Evolutionary conservation across 2,113 vertebrate species (phyloP), one percentile per base, ranked within the genome.

Genomic region (Colius striatus): DNA sequence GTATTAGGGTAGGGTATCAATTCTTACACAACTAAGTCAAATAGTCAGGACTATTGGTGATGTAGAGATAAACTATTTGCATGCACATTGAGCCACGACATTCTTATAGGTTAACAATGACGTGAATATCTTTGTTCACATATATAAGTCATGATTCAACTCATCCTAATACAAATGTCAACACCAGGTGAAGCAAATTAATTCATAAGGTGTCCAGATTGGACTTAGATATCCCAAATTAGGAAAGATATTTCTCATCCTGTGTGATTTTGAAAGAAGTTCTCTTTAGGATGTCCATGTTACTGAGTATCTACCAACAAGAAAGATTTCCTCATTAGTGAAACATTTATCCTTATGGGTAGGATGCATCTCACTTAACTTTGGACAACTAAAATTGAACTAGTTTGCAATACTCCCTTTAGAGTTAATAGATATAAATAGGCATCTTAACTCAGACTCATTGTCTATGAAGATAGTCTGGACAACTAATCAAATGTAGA

Each of bases 401-500:
- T 58, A 65, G 50, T 83, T 91, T 87, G n/a, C 62, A 58, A 53
- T 41, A 70, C 54, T 93, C 38, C 51, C 19, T 76, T 94, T 58
- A 68, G 62, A 85, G 54, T 86, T 95, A 86, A 84, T 55, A 87
- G 38, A 95, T 68, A 84, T 55, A 77, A 90, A 95, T 7, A 53
- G 32, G 51, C 30, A 18, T 63, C 57, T 86, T 86, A 77, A 87
- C 77, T 84, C 32, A 87, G 48, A 77, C 9, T 10, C 53, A 78
- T 48, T 89, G 41, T 77, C 50, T 91, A 23, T 41, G 73, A 96
- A 93, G 62, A 73, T 32, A 45, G 84, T 72, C 86, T 90, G 76
- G 68, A 92, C 53, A 89, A 92, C 65, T 89, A 89, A 89, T 81
- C 73, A 90, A 84, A 88, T 55, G 23, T 12, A 90, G 80, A 74